Base-by-base conservation (phyloP, 1,140 invertebrate genomes). In the Thaumatotibia leucotreta region DNA sequence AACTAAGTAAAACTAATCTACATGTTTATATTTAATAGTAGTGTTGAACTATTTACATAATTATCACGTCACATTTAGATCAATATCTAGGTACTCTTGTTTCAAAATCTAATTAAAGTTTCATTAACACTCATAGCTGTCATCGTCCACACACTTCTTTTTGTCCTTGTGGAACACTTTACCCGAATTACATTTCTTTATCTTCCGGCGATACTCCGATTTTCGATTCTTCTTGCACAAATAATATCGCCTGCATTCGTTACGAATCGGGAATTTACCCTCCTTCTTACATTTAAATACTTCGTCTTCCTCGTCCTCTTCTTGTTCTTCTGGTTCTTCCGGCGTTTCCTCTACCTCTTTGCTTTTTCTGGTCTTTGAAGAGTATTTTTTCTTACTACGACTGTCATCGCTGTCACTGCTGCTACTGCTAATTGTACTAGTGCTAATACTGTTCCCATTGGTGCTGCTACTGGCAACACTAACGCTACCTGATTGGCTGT, bases 161-260 rank as follows among this genome's bases (percentile, higher is more conserved):
- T 84, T 84, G 27, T 83, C 69, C 61, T 76, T 78, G 66, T 91
- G 66, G 66, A 83, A 89, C 14, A 87, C 74, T 69, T 88, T 79
- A 50, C 82, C 84, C 0, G 68, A 75, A 24, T 83, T 75, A 66
- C 87, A 91, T 27, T 79, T 77, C 67, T 83, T 86, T 31, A 74
- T 70, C 66, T 75, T 86, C 20, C 72, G 72, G 14, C 77, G 75
- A 69, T 80, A 81, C 64, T 69, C 66, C 4, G 73, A 75, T 45
- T 82, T 83, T 1, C 70, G 73, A 50, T 63, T 78, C 77, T 78
- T 79, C 27, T 67, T 69, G 61, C 86, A 91, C 10, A 75, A 63
- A 29, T 84, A 89, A 77, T 89, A 91, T 72, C 75, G 83, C 49
- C 69, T 82, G 63, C 84, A 88, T 67, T 86, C 66, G 33, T 75